These are phyloP conservation scores for Felis catus DNA, from an alignment of 2,113 vertebrate species.

Conservation along the genomic window DNA sequence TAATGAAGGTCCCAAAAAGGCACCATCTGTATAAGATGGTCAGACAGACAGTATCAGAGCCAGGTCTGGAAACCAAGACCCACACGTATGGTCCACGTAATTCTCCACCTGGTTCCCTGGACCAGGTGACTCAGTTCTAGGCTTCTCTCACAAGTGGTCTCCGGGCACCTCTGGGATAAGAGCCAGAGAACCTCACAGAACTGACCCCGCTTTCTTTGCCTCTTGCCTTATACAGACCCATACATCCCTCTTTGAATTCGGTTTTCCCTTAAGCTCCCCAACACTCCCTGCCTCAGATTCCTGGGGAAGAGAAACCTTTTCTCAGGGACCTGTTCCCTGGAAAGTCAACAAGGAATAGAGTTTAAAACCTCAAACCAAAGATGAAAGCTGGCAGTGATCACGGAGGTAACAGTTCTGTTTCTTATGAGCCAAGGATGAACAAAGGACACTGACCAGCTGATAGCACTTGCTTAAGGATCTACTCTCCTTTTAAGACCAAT, in stretches of 20 bases:
- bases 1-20: neutral
- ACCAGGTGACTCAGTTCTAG: neutral
- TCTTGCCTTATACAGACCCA: neutral
- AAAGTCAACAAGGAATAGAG: neutral
- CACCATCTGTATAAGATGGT: neutral
- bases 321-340: neutral
- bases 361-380: conserved; percentile 62
- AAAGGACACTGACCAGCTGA: neutral
- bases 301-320: neutral
- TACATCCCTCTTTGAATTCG: neutral
- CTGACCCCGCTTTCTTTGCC: neutral
- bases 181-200: neutral
- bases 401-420: neutral
- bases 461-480: neutral
- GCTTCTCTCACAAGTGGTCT: neutral
- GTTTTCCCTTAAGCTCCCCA: neutral
- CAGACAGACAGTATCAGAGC: neutral
- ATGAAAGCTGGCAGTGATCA: neutral
- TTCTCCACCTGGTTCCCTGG: neutral
- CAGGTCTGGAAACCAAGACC: neutral
- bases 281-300: neutral
- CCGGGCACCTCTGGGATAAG: neutral
- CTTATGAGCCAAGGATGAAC: neutral
- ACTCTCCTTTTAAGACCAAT: neutral
- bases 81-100: neutral